A percentile compares a stretch with the other conserved stretches of the same genome.
These are phyloP conservation scores for Takifugu flavidus DNA, from an alignment of 2,113 vertebrate species.

Conservation along the genomic window DNA sequence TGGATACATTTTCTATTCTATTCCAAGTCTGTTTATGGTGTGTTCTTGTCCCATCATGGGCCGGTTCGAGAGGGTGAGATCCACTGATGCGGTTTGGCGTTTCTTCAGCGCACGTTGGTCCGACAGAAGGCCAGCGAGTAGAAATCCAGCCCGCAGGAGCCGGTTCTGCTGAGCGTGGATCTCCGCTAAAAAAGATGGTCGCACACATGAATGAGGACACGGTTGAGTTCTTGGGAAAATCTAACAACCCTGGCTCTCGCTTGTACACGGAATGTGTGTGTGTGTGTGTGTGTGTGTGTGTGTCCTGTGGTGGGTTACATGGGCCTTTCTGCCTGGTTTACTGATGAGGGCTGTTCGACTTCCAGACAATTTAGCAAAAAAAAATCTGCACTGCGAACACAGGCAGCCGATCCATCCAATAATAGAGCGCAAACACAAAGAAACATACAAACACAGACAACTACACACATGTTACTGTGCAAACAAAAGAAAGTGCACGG, in stretches of 20 bases:
- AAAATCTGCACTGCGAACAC: conserved; percentile 76
- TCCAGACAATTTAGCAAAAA: conserved; percentile 85
- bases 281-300: conserved; percentile 23
- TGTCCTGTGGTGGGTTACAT: conserved; percentile 62
- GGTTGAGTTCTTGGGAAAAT: no score
- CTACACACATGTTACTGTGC: conserved; percentile 15
- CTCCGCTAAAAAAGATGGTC: no score
- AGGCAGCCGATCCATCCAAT: conserved; percentile 59
- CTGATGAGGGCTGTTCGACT: conserved; percentile 82
- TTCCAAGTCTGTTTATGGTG: no score
- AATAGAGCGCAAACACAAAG: conserved; percentile 33
- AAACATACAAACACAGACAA: conserved; percentile 27
- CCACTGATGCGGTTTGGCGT: no score
- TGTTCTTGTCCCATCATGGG: no score
- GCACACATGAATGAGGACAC: no score
- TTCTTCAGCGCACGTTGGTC: not conserved
- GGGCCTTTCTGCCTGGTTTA: conserved; percentile 87
- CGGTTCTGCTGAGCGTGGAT: no score
- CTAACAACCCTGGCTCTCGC: conserved; percentile 5
- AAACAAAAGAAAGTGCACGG: conserved; percentile 14
- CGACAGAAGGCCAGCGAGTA: no score
- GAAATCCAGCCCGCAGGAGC: no score
- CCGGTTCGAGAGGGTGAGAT: no score
- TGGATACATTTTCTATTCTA: not conserved
- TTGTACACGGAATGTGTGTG: no score